Evolutionary conservation across 2,888 invertebrate genomes (phyloP).

Genomic region (Hypolimnas misippus): DNA sequence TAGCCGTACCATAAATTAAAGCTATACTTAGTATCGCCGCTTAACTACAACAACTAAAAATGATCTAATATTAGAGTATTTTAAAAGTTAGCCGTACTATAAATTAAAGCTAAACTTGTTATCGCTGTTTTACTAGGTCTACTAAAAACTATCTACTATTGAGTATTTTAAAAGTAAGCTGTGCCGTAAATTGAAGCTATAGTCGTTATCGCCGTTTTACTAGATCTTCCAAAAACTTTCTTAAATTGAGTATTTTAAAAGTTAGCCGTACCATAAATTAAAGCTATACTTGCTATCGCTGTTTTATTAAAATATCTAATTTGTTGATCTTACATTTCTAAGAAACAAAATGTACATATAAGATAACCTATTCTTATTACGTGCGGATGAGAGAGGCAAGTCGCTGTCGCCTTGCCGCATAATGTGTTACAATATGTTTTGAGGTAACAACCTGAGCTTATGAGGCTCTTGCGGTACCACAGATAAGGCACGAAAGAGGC

Average conservation of each 20-base stretch:
- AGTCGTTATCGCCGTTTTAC: neutral
- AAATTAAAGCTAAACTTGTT: neutral
- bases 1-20: too few species aligned
- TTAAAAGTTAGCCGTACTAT: slow-evolving; percentile 51
- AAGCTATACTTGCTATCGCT: too few species aligned
- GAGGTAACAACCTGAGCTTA: slow-evolving; percentile 80
- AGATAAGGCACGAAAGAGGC: slow-evolving; percentile 79
- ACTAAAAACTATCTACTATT: too few species aligned
- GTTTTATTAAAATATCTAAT: neutral
- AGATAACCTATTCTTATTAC: slow-evolving; percentile 73
- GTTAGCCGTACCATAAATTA: slow-evolving; percentile 48
- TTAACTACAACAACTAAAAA: slow-evolving; percentile 43
- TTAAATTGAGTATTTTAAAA: slow-evolving; percentile 47
- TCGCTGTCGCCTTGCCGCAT: slow-evolving; percentile 70
- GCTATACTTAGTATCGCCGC: too few species aligned
- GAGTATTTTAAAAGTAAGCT: too few species aligned
- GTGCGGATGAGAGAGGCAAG: slow-evolving; percentile 64
- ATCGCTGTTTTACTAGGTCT: slow-evolving; percentile 28
- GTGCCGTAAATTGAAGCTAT: neutral
- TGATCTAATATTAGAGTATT: slow-evolving; percentile 46
- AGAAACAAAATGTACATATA: slow-evolving; percentile 71
- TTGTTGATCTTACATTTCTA: slow-evolving; percentile 58
- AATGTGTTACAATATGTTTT: slow-evolving; percentile 79
- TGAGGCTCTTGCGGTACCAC: slow-evolving; percentile 72
- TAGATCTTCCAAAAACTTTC: slow-evolving; percentile 47